phyloP scores from a whole-genome alignment of 2,797 vertebrate genomes.

The Sus cebifrons region DNA sequence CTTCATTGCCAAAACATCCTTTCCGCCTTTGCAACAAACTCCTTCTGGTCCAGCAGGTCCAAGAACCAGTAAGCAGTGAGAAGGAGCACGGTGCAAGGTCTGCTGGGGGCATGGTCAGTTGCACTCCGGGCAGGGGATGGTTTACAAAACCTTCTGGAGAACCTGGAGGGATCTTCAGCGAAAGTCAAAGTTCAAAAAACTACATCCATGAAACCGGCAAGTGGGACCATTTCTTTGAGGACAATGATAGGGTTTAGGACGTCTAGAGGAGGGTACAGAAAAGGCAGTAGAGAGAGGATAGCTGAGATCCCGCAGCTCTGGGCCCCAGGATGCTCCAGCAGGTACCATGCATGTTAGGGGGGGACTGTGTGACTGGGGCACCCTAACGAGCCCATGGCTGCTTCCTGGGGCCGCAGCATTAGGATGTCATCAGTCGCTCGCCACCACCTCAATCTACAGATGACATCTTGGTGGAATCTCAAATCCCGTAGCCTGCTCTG shows the following conservation, averaged over 20 bases:
- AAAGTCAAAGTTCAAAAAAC: constrained; percentile 23
- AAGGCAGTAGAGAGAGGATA: not conserved
- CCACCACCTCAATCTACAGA: not conserved
- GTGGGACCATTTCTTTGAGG: not conserved
- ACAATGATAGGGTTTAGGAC: not conserved
- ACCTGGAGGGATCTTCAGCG: fast-evolving
- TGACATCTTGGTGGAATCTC: not conserved
- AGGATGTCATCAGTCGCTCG: fast-evolving
- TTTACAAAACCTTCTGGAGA: not conserved
- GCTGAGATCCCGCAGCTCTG: not conserved
- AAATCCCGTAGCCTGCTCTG: not conserved
- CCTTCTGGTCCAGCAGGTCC: not conserved
- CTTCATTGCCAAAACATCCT: not conserved
- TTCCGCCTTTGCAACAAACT: not conserved
- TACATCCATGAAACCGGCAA: not conserved
- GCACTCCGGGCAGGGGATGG: not conserved
- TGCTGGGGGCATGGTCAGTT: fast-evolving
- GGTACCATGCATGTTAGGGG: fast-evolving
- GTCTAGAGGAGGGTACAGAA: too few relatives aligned
- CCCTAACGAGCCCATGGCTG: fast-evolving
- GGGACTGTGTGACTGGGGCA: not conserved
- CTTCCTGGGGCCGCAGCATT: not conserved
- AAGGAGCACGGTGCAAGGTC: not conserved
- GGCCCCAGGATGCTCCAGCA: too few relatives aligned
- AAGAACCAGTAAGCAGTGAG: not conserved